phyloP scores from a whole-genome alignment of 2,888 invertebrate genomes.

The Trachelus iudaicus region DNA sequence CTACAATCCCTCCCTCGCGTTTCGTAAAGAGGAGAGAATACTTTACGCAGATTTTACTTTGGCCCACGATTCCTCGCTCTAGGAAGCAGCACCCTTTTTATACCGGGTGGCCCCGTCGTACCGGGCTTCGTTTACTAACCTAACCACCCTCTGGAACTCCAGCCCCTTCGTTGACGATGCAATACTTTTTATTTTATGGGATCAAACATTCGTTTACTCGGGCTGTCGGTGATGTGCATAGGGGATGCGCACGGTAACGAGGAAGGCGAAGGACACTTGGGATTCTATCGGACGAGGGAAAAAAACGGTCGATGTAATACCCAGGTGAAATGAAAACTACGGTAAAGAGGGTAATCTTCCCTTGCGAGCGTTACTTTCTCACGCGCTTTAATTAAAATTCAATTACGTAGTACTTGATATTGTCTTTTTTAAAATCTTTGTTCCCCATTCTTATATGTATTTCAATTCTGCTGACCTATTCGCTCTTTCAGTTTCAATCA shows the following conservation, averaged over 20 bases:
- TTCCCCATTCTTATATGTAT: neutral
- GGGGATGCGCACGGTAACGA: neutral
- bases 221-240: constrained; percentile 19
- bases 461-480: neutral
- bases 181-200: constrained; percentile 32
- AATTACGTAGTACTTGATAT: constrained; percentile 5
- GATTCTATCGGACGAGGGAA: neutral
- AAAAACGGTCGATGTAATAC: neutral
- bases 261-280: neutral
- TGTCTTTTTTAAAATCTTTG: neutral
- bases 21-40: neutral
- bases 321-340: neutral
- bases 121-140: neutral
- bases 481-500: neutral
- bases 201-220: constrained; percentile 29
- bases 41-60: neutral
- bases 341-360: neutral
- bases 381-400: constrained; percentile 36
- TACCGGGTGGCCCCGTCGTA: neutral
- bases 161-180: neutral
- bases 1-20: neutral
- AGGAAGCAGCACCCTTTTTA: neutral
- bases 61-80: neutral
- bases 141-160: neutral
- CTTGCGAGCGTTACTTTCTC: constrained; percentile 30